A percentile compares a stretch with the other conserved stretches of the same genome.
Evolutionary conservation across 2,888 invertebrate genomes (phyloP).

Genomic region (Incurvaria masculella): DNA sequence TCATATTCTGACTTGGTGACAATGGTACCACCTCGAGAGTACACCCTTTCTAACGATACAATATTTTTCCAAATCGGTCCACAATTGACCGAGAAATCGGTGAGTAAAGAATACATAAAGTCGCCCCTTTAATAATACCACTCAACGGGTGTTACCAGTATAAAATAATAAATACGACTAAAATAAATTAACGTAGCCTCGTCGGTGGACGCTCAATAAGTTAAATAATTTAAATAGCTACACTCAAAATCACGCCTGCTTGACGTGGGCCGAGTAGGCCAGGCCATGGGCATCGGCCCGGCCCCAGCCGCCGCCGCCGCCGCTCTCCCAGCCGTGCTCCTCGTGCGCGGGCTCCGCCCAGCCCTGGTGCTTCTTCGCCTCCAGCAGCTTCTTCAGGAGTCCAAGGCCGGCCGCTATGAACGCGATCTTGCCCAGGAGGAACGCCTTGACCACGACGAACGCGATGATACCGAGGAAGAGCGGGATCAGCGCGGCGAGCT

Average conservation of each 20-base stretch:
- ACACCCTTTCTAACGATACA: no score
- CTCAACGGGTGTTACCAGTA: no score
- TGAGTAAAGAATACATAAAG: no score
- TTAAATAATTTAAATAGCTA: background rate
- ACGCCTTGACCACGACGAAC: slow-evolving; percentile 78
- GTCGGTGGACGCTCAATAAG: background rate
- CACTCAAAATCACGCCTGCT: slow-evolving; percentile 27
- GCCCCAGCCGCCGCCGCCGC: slow-evolving; percentile 64
- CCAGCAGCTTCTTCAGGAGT: slow-evolving; percentile 64
- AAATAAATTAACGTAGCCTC: no score
- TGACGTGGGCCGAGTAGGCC: slow-evolving; percentile 65
- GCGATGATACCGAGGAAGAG: slow-evolving; percentile 72
- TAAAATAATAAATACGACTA: no score
- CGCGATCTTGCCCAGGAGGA: slow-evolving; percentile 79
- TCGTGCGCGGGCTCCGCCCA: slow-evolving; percentile 66
- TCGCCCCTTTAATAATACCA: no score
- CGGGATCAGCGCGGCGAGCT: slow-evolving; percentile 71
- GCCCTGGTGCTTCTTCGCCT: slow-evolving; percentile 69
- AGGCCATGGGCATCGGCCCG: slow-evolving; percentile 61
- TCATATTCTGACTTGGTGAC: no score
- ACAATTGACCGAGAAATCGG: no score
- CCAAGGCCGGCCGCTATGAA: slow-evolving; percentile 73
- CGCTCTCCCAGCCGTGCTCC: slow-evolving; percentile 47
- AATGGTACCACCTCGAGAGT: no score
- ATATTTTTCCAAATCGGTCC: no score